A percentile compares a stretch with the other conserved stretches of the same genome.
These are phyloP conservation scores for Cyprinella venusta DNA, from an alignment of 2,797 vertebrate genomes.

Conservation along the genomic window DNA sequence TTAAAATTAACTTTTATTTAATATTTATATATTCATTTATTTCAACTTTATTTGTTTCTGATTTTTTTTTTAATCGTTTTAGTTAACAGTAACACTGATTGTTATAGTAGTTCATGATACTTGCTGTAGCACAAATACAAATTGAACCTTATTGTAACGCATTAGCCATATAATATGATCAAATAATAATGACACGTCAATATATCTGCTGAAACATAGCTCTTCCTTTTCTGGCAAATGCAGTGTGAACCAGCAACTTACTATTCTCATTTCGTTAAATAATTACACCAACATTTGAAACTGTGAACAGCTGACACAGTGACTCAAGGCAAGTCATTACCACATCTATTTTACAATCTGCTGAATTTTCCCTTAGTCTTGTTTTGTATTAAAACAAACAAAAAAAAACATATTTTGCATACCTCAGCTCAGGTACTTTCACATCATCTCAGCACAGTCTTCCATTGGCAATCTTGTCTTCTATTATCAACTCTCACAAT, in stretches of 20 bases:
- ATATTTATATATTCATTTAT: constrained; percentile 13
- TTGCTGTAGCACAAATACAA: neutral
- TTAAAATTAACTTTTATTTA: too few species aligned
- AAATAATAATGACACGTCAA: neutral
- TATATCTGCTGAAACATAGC: neutral
- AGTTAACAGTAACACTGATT: too few species aligned
- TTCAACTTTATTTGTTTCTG: too few species aligned
- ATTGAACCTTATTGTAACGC: neutral
- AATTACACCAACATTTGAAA: neutral
- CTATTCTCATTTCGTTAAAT: neutral
- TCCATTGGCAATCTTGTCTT: constrained; percentile 23
- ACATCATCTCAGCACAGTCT: neutral
- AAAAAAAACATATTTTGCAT: too few species aligned
- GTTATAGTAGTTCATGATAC: neutral
- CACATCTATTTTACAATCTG: neutral
- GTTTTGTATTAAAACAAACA: neutral
- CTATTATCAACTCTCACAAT: constrained; percentile 39
- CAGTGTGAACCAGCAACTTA: neutral
- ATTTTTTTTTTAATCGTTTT: too few species aligned
- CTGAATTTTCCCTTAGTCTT: neutral
- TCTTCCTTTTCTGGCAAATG: constrained; percentile 4
- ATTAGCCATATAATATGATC: neutral
- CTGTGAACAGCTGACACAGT: neutral
- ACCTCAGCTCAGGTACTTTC: neutral
- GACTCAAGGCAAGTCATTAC: neutral